These are phyloP conservation scores for Phocides pigmalion DNA, from an alignment of 1,140 invertebrate species.

Conservation along the genomic window DNA sequence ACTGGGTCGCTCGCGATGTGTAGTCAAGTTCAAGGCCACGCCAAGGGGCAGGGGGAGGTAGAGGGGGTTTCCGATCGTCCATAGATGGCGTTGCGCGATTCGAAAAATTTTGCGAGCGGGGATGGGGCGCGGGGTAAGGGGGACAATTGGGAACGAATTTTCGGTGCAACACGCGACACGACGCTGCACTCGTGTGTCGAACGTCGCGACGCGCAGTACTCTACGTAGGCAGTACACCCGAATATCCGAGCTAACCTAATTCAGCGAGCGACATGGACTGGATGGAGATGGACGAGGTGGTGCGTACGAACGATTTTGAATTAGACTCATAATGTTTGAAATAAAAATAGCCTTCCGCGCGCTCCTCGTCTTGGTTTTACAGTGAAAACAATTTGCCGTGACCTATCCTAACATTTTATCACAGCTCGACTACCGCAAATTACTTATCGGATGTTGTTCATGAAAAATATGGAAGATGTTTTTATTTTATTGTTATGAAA, in stretches of 20 bases:
- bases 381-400: constrained; percentile 54
- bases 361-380: constrained; percentile 23
- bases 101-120: constrained; percentile 74
- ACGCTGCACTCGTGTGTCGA: constrained; percentile 79
- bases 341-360: constrained; percentile 22
- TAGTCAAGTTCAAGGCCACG: constrained; percentile 81
- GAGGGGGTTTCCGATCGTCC: constrained; percentile 58
- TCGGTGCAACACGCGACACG: constrained; percentile 78
- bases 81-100: constrained; percentile 78
- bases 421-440: constrained; percentile 42
- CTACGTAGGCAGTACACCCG: constrained; percentile 55
- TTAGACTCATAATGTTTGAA: constrained; percentile 28
- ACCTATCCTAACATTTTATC: constrained; percentile 79
- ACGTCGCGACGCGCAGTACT: constrained; percentile 77
- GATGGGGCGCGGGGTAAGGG: constrained; percentile 54
- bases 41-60: constrained; percentile 43
- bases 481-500: not conserved
- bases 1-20: constrained; percentile 73
- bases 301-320: constrained; percentile 69
- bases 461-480: constrained; percentile 4
- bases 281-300: constrained; percentile 80
- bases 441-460: constrained; percentile 41
- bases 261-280: constrained; percentile 71
- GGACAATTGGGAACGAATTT: constrained; percentile 74
- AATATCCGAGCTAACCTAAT: constrained; percentile 56